These are phyloP conservation scores for Mormyrus iriodes DNA, from an alignment of 2,113 vertebrate species.

Conservation along the genomic window DNA sequence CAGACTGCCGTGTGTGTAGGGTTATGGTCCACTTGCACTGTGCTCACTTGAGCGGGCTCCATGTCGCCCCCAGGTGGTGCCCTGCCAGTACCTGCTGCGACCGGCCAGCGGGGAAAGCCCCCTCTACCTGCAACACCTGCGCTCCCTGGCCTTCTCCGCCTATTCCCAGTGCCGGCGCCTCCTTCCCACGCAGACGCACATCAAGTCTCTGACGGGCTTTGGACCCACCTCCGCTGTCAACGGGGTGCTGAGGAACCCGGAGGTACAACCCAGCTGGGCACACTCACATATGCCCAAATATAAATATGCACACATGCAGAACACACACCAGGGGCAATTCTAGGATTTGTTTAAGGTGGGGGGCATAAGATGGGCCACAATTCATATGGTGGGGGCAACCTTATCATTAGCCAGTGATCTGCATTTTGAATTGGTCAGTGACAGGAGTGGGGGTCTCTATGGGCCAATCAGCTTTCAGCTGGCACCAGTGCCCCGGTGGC, in stretches of 20 bases:
- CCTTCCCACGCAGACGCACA: constrained; percentile 82
- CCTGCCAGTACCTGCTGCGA: constrained; percentile 93
- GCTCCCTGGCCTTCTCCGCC: constrained; percentile 89
- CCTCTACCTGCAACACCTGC: constrained; percentile 90
- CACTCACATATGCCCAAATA: neutral
- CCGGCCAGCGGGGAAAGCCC: constrained; percentile 86
- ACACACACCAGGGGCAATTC: neutral
- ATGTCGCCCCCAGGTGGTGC: constrained; percentile 72
- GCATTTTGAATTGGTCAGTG: neutral
- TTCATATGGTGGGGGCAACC: neutral
- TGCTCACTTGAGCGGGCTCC: neutral
- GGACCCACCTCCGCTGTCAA: constrained; percentile 83
- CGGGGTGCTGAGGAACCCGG: constrained; percentile 76
- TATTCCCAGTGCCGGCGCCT: constrained; percentile 90
- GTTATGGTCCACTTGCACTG: neutral
- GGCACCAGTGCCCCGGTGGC: neutral
- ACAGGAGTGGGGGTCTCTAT: neutral
- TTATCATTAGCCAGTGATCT: neutral
- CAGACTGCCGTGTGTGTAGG: neutral
- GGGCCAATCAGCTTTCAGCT: neutral
- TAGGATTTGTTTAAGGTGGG: neutral
- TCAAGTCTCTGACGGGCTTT: constrained; percentile 94
- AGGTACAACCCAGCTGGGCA: constrained; percentile 57
- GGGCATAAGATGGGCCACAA: neutral
- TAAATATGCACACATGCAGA: neutral